Conservation (phyloP, 2,888 invertebrate species). For the Sarcophaga carnaria region DNA sequence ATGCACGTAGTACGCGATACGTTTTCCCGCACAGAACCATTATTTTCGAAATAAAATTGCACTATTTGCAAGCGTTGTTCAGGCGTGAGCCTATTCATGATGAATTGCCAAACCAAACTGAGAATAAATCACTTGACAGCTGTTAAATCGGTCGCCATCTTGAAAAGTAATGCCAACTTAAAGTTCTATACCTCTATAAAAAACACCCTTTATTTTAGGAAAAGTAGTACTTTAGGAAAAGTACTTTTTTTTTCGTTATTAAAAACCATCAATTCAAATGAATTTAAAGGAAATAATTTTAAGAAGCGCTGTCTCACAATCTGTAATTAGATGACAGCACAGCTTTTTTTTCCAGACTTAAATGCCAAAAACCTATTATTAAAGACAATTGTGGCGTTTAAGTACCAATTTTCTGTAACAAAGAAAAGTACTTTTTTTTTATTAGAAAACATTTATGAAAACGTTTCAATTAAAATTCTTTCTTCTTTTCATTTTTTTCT, state of each 20-base stretch:
- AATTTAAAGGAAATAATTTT: background rate
- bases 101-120: too few species aligned
- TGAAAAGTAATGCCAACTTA: too few species aligned
- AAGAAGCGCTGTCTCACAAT: slow-evolving; percentile 76
- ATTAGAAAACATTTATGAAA: slow-evolving; percentile 30
- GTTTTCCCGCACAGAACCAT: too few species aligned
- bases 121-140: too few species aligned
- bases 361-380: slow-evolving; percentile 22
- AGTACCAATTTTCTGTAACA: slow-evolving; percentile 59
- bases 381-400: slow-evolving; percentile 46
- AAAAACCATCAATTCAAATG: background rate
- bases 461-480: background rate
- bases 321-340: slow-evolving; percentile 74
- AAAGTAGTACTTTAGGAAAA: too few species aligned
- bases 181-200: too few species aligned
- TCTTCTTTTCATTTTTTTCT: background rate
- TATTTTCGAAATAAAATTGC: too few species aligned
- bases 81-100: too few species aligned
- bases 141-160: too few species aligned
- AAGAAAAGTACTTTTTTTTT: background rate
- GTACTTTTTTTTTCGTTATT: background rate
- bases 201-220: too few species aligned
- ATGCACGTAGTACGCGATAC: too few species aligned
- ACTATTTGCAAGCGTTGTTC: too few species aligned
- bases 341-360: slow-evolving; percentile 15